phyloP scores from a whole-genome alignment of 1,140 invertebrate genomes.

The Lordiphosa clarofinis region DNA sequence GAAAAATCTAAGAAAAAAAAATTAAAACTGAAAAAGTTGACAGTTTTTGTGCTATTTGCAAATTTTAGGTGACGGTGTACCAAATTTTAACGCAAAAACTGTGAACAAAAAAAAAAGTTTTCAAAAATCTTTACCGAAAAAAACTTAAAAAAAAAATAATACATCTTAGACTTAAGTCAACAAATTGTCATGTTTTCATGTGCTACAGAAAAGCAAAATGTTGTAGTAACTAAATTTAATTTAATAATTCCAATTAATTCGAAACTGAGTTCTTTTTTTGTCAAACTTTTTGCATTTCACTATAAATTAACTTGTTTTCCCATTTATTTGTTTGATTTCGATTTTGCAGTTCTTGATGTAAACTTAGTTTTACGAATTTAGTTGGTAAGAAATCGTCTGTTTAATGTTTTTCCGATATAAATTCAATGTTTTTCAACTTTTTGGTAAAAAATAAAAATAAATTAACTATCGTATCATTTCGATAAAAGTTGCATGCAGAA shows the following conservation, averaged over 20 bases:
- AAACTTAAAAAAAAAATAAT: constrained; percentile 22
- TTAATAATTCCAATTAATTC: constrained; percentile 30
- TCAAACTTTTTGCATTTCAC: constrained; percentile 31
- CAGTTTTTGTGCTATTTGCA: constrained; percentile 45
- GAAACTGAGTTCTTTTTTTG: too few species aligned
- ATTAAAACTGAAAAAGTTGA: constrained; percentile 24
- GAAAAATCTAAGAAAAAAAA: constrained; percentile 15
- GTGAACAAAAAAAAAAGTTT: constrained; percentile 41
- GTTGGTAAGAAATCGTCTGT: constrained; percentile 8
- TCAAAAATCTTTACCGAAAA: constrained; percentile 42
- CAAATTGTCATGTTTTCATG: constrained; percentile 51
- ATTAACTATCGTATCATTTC: constrained; percentile 46
- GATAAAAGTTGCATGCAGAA: constrained; percentile 52
- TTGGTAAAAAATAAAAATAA: constrained; percentile 46
- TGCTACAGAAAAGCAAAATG: constrained; percentile 15
- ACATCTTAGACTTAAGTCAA: constrained; percentile 43
- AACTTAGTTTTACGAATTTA: constrained; percentile 33
- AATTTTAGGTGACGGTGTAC: constrained; percentile 53
- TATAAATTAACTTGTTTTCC: constrained; percentile 29
- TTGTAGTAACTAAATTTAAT: constrained; percentile 25
- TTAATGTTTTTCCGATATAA: constrained; percentile 38
- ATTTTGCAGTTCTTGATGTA: constrained; percentile 26
- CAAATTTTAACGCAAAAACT: constrained; percentile 40
- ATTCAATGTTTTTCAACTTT: constrained; percentile 42
- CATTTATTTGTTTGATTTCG: constrained; percentile 19